Conservation (phyloP, 2,797 vertebrate species). For the Sarcoramphus papa region DNA sequence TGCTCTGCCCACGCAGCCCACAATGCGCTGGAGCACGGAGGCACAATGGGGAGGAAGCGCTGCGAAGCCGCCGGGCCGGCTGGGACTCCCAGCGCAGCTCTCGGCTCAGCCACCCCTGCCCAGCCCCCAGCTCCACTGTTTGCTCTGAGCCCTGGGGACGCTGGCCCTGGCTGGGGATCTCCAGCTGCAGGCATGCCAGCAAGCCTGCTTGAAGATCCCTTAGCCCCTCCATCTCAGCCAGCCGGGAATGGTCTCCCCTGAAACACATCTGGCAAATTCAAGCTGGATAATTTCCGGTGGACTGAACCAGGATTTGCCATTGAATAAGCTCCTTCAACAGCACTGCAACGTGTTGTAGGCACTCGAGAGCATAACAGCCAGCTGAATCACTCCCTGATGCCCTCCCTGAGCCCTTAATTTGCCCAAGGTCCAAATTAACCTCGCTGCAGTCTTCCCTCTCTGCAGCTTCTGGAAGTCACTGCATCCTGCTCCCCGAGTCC, state of each 20-base stretch:
- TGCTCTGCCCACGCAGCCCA: background rate
- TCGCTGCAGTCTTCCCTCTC: background rate
- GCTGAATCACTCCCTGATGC: background rate
- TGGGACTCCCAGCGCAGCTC: background rate
- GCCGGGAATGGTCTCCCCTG: background rate
- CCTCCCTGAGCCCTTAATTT: background rate
- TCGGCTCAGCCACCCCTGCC: background rate
- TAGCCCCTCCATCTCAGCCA: background rate
- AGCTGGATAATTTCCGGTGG: background rate
- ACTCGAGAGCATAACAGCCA: background rate
- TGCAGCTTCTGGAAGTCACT: background rate
- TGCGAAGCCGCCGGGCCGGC: fast-evolving
- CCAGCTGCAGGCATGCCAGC: background rate
- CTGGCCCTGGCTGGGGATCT: background rate
- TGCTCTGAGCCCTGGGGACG: background rate
- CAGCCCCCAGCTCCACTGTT: background rate
- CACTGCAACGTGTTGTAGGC: background rate
- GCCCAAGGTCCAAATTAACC: background rate
- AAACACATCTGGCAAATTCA: background rate
- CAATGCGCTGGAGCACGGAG: background rate
- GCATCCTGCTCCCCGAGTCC: background rate
- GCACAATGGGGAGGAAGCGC: background rate
- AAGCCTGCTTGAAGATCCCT: background rate
- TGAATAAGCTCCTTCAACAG: background rate
- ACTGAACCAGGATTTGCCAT: background rate